phyloP scores from a whole-genome alignment of 2,888 invertebrate genomes.

The Coremacera marginata region DNA sequence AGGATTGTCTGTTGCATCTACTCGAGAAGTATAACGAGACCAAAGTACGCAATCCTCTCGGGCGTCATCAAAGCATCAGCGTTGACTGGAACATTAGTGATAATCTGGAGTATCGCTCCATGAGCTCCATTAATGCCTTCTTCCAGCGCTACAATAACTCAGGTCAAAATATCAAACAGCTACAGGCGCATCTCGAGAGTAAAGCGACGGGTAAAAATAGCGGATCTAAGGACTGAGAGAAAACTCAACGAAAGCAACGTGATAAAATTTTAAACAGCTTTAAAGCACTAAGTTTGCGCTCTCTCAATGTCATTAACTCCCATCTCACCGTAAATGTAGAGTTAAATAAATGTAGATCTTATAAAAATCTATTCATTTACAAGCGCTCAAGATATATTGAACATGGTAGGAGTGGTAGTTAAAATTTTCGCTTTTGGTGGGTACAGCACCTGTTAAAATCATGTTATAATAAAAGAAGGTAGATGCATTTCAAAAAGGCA shows the following conservation, averaged over 20 bases:
- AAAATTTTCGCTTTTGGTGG: too few species aligned
- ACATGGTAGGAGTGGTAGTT: too few species aligned
- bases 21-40: conserved; percentile 81
- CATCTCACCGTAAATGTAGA: too few species aligned
- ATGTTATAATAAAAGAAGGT: too few species aligned
- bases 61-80: conserved; percentile 80
- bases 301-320: background rate
- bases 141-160: conserved; percentile 75
- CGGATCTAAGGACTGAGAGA: background rate
- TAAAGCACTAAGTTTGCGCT: background rate
- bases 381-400: too few species aligned
- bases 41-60: conserved; percentile 69
- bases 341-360: too few species aligned
- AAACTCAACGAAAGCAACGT: background rate
- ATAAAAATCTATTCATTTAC: too few species aligned
- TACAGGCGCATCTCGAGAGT: conserved; percentile 67
- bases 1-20: conserved; percentile 81
- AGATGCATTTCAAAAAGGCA: too few species aligned
- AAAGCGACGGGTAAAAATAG: conserved; percentile 48
- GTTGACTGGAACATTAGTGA: conserved; percentile 82
- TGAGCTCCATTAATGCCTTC: conserved; percentile 85
- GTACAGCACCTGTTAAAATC: too few species aligned
- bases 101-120: conserved; percentile 80
- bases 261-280: too few species aligned
- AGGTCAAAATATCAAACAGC: conserved; percentile 62